phyloP scores from a whole-genome alignment of 2,113 vertebrate species.

The Capreolus pygargus region DNA sequence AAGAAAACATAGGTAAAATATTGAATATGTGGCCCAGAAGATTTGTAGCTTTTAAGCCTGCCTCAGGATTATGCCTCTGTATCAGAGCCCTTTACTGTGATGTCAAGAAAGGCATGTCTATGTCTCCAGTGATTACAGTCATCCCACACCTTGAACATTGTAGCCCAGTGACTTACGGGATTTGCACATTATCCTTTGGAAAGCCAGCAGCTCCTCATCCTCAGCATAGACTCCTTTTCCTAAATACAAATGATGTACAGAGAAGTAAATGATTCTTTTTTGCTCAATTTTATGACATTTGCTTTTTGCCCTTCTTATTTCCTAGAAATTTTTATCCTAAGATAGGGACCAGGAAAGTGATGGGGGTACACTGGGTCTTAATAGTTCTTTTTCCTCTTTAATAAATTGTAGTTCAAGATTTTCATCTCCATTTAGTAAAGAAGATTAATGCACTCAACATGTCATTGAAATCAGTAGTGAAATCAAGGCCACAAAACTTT shows the following conservation, averaged over 20 bases:
- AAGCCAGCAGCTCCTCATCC: neutral
- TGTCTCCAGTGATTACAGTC: neutral
- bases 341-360: neutral
- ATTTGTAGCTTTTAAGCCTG: neutral
- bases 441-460: neutral
- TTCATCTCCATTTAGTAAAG: conserved; percentile 14
- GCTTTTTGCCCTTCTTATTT: neutral
- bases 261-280: neutral
- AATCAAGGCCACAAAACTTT: neutral
- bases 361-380: neutral
- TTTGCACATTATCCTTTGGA: neutral
- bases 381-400: neutral
- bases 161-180: neutral
- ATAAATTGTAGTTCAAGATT: neutral
- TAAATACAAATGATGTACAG: neutral
- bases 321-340: neutral
- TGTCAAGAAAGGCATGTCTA: neutral
- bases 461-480: neutral
- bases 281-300: neutral
- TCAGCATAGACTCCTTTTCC: neutral
- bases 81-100: neutral
- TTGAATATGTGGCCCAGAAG: neutral
- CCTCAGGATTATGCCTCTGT: neutral
- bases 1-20: neutral
- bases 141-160: neutral